Conservation (phyloP, 2,888 invertebrate species). For the Andrena bucephala region DNA sequence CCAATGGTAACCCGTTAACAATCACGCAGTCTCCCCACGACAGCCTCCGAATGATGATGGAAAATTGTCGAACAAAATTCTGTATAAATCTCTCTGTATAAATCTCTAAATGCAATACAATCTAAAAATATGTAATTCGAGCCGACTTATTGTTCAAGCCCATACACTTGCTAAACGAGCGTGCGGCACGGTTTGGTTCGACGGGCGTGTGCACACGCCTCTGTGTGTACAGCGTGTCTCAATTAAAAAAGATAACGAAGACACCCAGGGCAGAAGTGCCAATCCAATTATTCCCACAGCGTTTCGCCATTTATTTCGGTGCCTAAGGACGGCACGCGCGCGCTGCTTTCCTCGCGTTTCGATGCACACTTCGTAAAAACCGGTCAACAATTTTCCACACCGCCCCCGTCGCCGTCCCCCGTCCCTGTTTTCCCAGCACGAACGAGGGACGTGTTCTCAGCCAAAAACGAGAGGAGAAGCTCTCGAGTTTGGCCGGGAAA, state of each 20-base stretch:
- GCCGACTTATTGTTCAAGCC: constrained; percentile 8
- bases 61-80: too few species aligned
- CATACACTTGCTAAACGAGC: constrained; percentile 9
- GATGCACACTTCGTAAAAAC: constrained; percentile 36
- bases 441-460: background rate
- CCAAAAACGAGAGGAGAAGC: background rate
- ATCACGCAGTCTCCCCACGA: too few species aligned
- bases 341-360: constrained; percentile 35
- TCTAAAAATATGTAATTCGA: background rate
- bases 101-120: too few species aligned
- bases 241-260: constrained; percentile 69
- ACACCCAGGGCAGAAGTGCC: constrained; percentile 45
- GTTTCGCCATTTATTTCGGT: constrained; percentile 56
- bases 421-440: background rate
- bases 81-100: too few species aligned
- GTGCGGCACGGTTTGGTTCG: constrained; percentile 5
- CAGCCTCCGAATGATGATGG: too few species aligned
- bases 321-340: constrained; percentile 26
- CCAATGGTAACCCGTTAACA: too few species aligned
- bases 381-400: constrained; percentile 26
- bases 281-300: constrained; percentile 64
- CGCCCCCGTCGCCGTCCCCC: too few species aligned
- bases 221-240: constrained; percentile 42
- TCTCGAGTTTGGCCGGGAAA: constrained; percentile 1
- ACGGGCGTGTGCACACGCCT: background rate